Evolutionary conservation across 2,888 invertebrate genomes (phyloP).

Genomic region (Hedya salicella): DNA sequence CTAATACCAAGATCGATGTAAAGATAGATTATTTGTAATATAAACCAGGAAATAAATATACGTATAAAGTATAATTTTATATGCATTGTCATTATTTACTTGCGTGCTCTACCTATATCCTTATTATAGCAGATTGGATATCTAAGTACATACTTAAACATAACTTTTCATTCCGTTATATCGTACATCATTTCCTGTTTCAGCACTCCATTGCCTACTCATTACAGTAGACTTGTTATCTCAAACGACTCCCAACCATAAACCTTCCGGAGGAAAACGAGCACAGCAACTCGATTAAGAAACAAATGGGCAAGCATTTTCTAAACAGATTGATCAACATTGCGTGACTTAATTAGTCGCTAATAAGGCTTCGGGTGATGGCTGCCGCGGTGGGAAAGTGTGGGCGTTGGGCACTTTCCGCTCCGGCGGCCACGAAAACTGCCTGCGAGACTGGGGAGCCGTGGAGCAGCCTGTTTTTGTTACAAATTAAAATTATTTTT

Average conservation of each 20-base stretch:
- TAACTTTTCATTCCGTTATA: not conserved
- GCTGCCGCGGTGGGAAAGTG: constrained; percentile 72
- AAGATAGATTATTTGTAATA: too few relatives aligned
- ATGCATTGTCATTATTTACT: too few relatives aligned
- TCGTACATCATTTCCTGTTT: not conserved
- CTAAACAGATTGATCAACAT: constrained; percentile 50
- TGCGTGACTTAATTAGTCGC: constrained; percentile 60
- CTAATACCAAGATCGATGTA: too few relatives aligned
- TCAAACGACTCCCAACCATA: constrained; percentile 5
- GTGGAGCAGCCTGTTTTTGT: constrained; percentile 50
- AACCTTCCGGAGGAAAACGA: constrained; percentile 27
- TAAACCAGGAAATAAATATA: too few relatives aligned
- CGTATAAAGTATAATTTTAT: too few relatives aligned
- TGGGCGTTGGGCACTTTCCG: constrained; percentile 76
- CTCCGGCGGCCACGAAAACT: constrained; percentile 78
- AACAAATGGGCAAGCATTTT: constrained; percentile 43
- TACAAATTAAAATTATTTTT: too few relatives aligned
- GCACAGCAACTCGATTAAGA: constrained; percentile 37
- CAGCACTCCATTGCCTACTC: not conserved
- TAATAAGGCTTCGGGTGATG: constrained; percentile 72
- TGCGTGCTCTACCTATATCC: too few relatives aligned
- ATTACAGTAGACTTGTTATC: constrained; percentile 5
- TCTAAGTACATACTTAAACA: too few relatives aligned
- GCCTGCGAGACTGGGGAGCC: constrained; percentile 51
- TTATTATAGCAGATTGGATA: too few relatives aligned